Evolutionary conservation across 2,888 invertebrate species (phyloP).

Genomic region (Oeneis ivallda): DNA sequence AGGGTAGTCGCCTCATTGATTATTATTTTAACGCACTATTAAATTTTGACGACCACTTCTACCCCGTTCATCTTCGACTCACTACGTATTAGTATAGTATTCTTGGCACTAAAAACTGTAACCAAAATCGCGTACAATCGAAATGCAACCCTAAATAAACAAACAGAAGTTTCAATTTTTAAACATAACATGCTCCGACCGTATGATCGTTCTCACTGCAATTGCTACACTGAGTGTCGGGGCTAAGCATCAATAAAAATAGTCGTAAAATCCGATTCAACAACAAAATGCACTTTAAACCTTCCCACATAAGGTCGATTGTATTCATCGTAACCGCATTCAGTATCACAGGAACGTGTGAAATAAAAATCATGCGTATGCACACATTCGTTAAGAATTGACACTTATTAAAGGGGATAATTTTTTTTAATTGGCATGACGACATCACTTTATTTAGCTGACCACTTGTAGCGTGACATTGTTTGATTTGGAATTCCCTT

Average conservation of each 20-base stretch:
- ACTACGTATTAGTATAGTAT: conserved; percentile 54
- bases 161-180: conserved; percentile 50
- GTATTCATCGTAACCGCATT: conserved; percentile 40
- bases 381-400: conserved; percentile 82
- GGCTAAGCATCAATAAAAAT: conserved; percentile 80
- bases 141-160: conserved; percentile 47
- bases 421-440: conserved; percentile 81
- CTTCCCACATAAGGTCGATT: conserved; percentile 47
- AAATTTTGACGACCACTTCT: conserved; percentile 79
- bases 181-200: conserved; percentile 40
- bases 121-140: conserved; percentile 30
- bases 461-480: conserved; percentile 63
- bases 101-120: conserved; percentile 41
- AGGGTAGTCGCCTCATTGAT: conserved; percentile 77
- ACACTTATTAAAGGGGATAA: conserved; percentile 81
- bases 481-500: conserved; percentile 72
- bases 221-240: conserved; percentile 72
- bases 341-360: conserved; percentile 71
- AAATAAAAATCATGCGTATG: conserved; percentile 80
- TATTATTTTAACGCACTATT: conserved; percentile 81
- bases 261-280: conserved; percentile 62
- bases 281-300: conserved; percentile 52
- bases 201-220: conserved; percentile 64
- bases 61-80: conserved; percentile 76
- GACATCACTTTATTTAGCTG: conserved; percentile 75